phyloP scores from a whole-genome alignment of 2,888 invertebrate genomes.

The Aspidiotus destructor region DNA sequence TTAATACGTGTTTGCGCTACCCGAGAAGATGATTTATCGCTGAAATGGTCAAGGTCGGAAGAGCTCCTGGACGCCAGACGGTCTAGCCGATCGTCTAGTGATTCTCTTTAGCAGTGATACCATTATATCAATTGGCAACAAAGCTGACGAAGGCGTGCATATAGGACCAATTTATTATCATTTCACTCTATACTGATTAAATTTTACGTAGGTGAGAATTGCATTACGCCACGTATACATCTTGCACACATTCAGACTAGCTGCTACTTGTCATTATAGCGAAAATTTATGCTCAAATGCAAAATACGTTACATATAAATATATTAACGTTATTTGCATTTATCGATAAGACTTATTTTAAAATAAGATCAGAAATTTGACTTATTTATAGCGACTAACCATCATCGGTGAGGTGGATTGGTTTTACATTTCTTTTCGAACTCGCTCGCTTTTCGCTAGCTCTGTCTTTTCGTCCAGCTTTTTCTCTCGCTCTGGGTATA shows the following conservation, averaged over 20 bases:
- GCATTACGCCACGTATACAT: conserved; percentile 27
- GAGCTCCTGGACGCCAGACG: conserved; percentile 30
- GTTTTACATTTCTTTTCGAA: background rate
- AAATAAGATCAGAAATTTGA: conserved; percentile 30
- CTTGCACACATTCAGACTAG: conserved; percentile 18
- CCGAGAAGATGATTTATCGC: conserved; percentile 27
- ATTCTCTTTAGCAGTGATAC: conserved; percentile 25
- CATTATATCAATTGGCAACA: conserved; percentile 32
- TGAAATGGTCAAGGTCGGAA: conserved; percentile 22
- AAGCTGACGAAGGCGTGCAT: conserved; percentile 31
- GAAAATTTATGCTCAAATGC: conserved; percentile 31
- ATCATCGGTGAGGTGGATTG: conserved; percentile 21
- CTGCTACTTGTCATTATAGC: conserved; percentile 32
- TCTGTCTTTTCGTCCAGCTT: background rate
- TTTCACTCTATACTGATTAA: conserved; percentile 31
- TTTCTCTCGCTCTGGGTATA: background rate
- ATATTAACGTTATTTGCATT: conserved; percentile 32
- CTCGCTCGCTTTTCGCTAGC: no score
- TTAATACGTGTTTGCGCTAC: background rate
- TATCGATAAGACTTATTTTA: conserved; percentile 31
- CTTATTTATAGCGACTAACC: conserved; percentile 28
- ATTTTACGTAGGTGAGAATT: conserved; percentile 32
- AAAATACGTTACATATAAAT: conserved; percentile 30
- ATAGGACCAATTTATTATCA: conserved; percentile 29
- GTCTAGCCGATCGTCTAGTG: conserved; percentile 30